These are phyloP conservation scores for Microctenopoma lineatum DNA, from an alignment of 2,797 vertebrate genomes.

Conservation along the genomic window DNA sequence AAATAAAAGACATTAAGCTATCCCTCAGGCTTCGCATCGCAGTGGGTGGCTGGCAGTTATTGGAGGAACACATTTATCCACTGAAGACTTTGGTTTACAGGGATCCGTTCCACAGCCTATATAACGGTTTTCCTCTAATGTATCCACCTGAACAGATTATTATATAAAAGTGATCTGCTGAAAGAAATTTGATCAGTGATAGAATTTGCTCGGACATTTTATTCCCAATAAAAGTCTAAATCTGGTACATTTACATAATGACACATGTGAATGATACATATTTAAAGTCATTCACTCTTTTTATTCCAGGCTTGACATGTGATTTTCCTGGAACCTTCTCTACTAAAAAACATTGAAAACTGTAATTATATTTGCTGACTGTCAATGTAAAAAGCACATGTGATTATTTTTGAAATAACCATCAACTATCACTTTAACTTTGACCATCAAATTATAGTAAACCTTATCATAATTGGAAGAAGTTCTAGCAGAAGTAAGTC, in stretches of 20 bases:
- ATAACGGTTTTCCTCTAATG: constrained; percentile 18
- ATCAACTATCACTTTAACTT: background rate
- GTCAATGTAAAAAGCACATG: background rate
- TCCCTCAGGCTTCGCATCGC: constrained; percentile 41
- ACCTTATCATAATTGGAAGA: background rate
- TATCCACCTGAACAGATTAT: background rate
- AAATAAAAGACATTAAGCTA: constrained; percentile 59
- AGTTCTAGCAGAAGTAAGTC: too few species aligned
- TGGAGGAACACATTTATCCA: constrained; percentile 53
- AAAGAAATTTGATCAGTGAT: background rate
- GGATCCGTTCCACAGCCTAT: constrained; percentile 20
- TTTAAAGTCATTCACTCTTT: background rate
- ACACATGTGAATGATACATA: background rate
- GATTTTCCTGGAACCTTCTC: background rate
- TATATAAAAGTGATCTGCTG: constrained; percentile 14
- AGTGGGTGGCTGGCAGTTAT: constrained; percentile 55
- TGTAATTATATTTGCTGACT: background rate
- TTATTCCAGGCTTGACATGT: background rate
- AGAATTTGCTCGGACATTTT: constrained; percentile 1
- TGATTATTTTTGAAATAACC: rapidly evolving
- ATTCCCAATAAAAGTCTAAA: background rate
- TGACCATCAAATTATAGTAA: background rate
- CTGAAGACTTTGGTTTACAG: constrained; percentile 28
- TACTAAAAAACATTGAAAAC: background rate
- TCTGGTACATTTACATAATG: background rate